phyloP scores from a whole-genome alignment of 2,888 invertebrate genomes.

The Spialia ferax region DNA sequence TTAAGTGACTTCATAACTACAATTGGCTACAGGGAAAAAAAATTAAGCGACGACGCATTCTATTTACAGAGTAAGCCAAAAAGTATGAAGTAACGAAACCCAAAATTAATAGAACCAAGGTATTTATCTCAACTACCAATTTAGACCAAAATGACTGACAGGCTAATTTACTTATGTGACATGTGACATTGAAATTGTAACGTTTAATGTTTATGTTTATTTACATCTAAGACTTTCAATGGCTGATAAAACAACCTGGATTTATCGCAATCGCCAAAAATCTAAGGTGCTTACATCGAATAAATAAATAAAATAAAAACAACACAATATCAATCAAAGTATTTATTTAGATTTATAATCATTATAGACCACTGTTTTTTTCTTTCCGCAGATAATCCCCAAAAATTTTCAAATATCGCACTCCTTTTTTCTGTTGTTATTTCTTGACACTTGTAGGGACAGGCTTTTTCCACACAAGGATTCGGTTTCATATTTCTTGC shows the following conservation, averaged over 20 bases:
- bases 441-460: conserved; percentile 3
- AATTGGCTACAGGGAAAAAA: conserved; percentile 29
- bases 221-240: conserved; percentile 30
- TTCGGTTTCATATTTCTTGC: not conserved
- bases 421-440: not conserved
- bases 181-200: conserved; percentile 35
- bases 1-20: conserved; percentile 24
- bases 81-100: conserved; percentile 27
- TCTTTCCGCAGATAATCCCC: conserved; percentile 9
- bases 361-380: conserved; percentile 21
- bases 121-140: conserved; percentile 37
- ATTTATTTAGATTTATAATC: too few species aligned
- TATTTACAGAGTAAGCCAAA: conserved; percentile 30
- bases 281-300: conserved; percentile 2
- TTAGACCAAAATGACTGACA: conserved; percentile 37
- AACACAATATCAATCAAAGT: too few species aligned
- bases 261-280: conserved; percentile 2
- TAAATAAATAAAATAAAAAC: too few species aligned
- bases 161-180: conserved; percentile 35
- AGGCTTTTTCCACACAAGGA: conserved; percentile 2
- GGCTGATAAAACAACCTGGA: conserved; percentile 27
- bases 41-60: conserved; percentile 23
- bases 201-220: conserved; percentile 28
- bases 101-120: conserved; percentile 35
- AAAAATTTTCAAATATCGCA: conserved; percentile 12